phyloP scores from a whole-genome alignment of 2,888 invertebrate species.

The Eupeodes luniger region DNA sequence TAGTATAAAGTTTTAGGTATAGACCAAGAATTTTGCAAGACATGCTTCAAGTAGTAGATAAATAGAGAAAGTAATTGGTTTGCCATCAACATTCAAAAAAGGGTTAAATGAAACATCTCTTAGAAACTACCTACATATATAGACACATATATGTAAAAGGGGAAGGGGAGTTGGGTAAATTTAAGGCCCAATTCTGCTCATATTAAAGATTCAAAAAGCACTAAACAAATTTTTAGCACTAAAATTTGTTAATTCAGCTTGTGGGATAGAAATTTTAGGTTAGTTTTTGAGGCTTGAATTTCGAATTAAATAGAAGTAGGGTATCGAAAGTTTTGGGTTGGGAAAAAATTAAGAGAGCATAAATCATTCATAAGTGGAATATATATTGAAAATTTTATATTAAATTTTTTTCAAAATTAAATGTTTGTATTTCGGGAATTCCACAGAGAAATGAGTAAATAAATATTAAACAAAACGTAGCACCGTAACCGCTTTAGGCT shows the following conservation, averaged over 20 bases:
- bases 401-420: too few relatives aligned
- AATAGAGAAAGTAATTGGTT: background rate
- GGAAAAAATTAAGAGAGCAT: background rate
- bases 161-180: background rate
- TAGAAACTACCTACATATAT: background rate
- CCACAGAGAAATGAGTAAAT: too few relatives aligned
- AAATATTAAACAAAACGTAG: too few relatives aligned
- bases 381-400: background rate
- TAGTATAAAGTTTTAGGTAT: too few relatives aligned
- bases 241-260: background rate
- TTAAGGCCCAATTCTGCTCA: background rate
- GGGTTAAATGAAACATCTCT: background rate
- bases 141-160: background rate
- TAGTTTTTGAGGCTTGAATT: background rate
- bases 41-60: slow-evolving; percentile 15
- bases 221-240: background rate
- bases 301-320: background rate
- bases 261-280: background rate
- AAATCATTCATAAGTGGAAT: background rate
- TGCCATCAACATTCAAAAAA: background rate
- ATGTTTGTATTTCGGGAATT: too few relatives aligned
- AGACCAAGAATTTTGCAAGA: background rate
- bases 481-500: too few relatives aligned
- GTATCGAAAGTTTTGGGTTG: background rate
- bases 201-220: slow-evolving; percentile 5